Evolutionary conservation across 2,113 vertebrate species (phyloP), one percentile per base, ranked within the genome.

Genomic region (Emydura subglobosa): DNA sequence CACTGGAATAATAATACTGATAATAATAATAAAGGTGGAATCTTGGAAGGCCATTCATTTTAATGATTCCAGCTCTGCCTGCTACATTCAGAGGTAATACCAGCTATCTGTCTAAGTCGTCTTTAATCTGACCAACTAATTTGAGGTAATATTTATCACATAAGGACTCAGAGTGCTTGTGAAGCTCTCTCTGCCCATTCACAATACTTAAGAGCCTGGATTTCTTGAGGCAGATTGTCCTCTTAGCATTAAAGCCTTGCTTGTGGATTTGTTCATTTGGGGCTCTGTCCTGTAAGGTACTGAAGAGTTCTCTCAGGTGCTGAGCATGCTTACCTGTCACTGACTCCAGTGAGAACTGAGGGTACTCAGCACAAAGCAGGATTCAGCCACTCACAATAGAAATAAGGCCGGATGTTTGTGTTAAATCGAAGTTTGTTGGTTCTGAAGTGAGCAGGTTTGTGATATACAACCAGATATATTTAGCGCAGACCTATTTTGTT

Each of bases 41-140:
- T 94, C 95, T 96, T 96, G 82, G 82, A 94, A 97, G 82, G 95
- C 94, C 95, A 92, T 97, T 97, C 91, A 90, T 97, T 97, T 97
- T 96, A 97, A 97, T 97, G 93, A 97, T 93, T 86, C 91, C 91
- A 95, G 82, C 55, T 89, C 94, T 93, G 93, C 82, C 84, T 91
- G 92, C 82, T 91, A 74, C 53, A 86, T 88, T 94, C 82, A 82
- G 85, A 91, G 68, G 93, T 97, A 97, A 96, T 96, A 94, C 81
- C 54, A 19, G 72, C 92, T 92, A 95, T 96, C 95, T 95, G 34
- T 97, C 96, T 95, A 88, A 0, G 1, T 96, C 97, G 85, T 96
- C 93, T 97, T 97, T 95, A 97, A 96, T 97, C 92, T 95, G 83
- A 34, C 74, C 94, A 76, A 90, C 94, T 94, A 95, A 97, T 96